A percentile compares a stretch with the other conserved stretches of the same genome.
phyloP scores from a whole-genome alignment of 2,113 vertebrate genomes.

The Pelusios castaneus region DNA sequence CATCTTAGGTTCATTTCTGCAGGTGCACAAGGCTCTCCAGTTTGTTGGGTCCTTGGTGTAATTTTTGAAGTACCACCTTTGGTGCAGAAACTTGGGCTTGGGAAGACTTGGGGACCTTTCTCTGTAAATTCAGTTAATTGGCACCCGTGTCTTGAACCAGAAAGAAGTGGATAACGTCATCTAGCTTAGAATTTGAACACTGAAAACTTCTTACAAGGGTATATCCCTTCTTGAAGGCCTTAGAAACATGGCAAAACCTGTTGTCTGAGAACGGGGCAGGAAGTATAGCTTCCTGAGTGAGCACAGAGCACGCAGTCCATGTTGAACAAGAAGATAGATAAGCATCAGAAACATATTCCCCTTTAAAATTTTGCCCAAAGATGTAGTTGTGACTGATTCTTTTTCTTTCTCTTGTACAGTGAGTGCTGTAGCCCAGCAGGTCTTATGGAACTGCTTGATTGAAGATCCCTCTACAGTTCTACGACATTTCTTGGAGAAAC shows the following conservation, averaged over 20 bases:
- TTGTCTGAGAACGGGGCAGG: neutral
- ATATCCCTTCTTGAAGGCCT: neutral
- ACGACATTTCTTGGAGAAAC: constrained; percentile 96
- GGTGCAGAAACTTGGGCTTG: neutral
- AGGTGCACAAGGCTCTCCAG: neutral
- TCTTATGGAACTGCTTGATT: constrained; percentile 98
- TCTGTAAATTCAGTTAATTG: neutral
- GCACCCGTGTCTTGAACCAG: neutral
- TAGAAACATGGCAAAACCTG: neutral
- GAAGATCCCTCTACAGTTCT: constrained; percentile 98
- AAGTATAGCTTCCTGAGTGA: neutral
- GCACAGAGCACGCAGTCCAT: neutral
- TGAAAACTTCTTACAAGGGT: too few species aligned
- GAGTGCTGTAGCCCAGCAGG: constrained; percentile 96
- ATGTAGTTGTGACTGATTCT: accelerated
- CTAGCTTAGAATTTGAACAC: too few species aligned
- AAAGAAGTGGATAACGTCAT: too few species aligned
- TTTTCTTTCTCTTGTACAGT: constrained; percentile 78
- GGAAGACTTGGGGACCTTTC: neutral
- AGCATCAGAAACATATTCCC: too few species aligned
- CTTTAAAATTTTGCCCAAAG: neutral
- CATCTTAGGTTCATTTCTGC: neutral
- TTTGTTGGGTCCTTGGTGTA: neutral
- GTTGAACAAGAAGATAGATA: neutral
- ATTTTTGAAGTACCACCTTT: neutral